These are phyloP conservation scores for Hydrocynus forskahlii DNA, from an alignment of 2,797 vertebrate genomes.

Conservation along the genomic window DNA sequence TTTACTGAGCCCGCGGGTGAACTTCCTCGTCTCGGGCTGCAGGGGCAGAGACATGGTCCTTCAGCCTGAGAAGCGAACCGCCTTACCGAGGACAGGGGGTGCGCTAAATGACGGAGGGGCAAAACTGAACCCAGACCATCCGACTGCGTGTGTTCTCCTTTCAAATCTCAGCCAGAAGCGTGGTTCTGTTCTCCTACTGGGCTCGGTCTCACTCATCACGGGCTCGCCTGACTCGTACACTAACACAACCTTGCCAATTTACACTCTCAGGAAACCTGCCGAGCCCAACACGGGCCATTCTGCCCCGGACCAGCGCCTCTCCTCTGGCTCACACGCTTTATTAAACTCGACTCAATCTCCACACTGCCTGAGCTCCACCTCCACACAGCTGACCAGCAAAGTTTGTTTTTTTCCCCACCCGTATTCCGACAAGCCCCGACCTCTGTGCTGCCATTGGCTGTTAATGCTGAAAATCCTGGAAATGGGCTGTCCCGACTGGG, in stretches of 20 bases:
- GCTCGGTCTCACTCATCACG: slow-evolving; percentile 40
- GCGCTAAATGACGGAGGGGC: not conserved
- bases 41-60: slow-evolving; percentile 68
- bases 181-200: not conserved
- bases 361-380: not conserved
- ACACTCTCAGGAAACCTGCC: not conserved
- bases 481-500: too few species aligned
- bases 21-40: slow-evolving; percentile 88
- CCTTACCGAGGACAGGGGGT: too few species aligned
- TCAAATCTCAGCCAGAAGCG: slow-evolving; percentile 38
- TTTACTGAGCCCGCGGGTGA: slow-evolving; percentile 91
- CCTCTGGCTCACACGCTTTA: slow-evolving; percentile 30
- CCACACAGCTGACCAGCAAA: not conserved
- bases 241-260: not conserved
- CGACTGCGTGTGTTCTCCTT: slow-evolving; percentile 37
- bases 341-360: slow-evolving; percentile 57
- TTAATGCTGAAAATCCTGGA: not conserved
- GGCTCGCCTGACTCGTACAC: not conserved
- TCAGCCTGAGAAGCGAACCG: not conserved
- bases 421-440: not conserved
- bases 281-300: not conserved
- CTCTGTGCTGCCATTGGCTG: not conserved
- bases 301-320: slow-evolving; percentile 39
- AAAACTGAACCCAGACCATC: slow-evolving; percentile 9
- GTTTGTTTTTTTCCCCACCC: not conserved